Conservation (phyloP, 1,140 invertebrate species). For the Drosophila albomicans region DNA sequence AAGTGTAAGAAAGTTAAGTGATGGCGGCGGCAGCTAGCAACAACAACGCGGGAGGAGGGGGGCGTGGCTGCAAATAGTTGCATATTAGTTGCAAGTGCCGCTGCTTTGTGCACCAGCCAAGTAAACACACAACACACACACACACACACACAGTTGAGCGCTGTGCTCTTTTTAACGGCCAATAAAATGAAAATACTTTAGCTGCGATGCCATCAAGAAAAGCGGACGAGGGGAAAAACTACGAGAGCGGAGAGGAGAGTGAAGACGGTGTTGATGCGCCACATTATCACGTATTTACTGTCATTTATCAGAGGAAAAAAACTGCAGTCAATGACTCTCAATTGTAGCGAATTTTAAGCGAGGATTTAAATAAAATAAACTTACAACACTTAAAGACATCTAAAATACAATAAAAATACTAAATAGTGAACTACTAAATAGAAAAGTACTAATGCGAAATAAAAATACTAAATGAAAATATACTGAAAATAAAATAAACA, state of each 20-base stretch:
- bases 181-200: conserved; percentile 38
- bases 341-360: too few relatives aligned
- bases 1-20: conserved; percentile 51
- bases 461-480: too few relatives aligned
- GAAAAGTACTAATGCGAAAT: too few relatives aligned
- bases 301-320: background rate
- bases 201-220: conserved; percentile 20
- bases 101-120: conserved; percentile 11
- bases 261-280: background rate
- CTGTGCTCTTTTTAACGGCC: conserved; percentile 26
- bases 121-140: conserved; percentile 12
- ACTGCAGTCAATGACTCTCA: background rate
- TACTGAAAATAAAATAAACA: too few relatives aligned
- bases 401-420: too few relatives aligned
- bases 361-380: too few relatives aligned
- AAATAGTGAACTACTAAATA: too few relatives aligned
- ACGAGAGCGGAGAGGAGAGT: background rate
- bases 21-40: too few relatives aligned
- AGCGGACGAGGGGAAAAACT: background rate
- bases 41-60: background rate
- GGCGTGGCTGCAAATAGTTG: conserved; percentile 36
- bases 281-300: conserved; percentile 27
- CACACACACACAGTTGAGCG: conserved; percentile 5
- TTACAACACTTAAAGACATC: too few relatives aligned
- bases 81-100: conserved; percentile 54